These are phyloP conservation scores for Rhea americana DNA, from an alignment of 2,113 vertebrate species.

Conservation along the genomic window DNA sequence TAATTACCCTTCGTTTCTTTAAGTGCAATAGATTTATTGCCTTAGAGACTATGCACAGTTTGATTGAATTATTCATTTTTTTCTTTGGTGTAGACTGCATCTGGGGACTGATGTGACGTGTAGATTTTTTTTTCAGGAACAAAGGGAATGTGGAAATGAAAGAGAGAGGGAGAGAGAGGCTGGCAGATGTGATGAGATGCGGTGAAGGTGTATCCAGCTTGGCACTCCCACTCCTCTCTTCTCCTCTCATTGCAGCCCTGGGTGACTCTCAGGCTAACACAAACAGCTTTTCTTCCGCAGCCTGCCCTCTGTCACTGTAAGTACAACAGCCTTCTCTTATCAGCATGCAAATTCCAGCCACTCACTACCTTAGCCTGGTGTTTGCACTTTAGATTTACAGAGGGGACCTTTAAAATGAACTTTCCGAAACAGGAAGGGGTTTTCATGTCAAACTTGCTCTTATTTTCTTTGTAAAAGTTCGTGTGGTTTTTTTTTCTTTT, in stretches of 20 bases:
- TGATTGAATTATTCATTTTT: conserved; percentile 89
- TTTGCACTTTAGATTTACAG: conserved; percentile 77
- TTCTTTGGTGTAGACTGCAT: conserved; percentile 86
- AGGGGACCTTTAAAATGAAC: conserved; percentile 76
- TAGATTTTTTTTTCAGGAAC: conserved; percentile 85
- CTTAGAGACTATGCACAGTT: conserved; percentile 85
- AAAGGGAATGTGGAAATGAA: conserved; percentile 91
- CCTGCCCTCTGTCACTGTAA: conserved; percentile 93
- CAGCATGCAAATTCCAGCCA: conserved; percentile 81
- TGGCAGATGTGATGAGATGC: conserved; percentile 90
- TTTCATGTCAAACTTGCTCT: conserved; percentile 75
- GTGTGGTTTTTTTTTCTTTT: conserved; percentile 44
- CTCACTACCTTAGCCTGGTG: conserved; percentile 74
- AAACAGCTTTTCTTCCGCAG: conserved; percentile 91
- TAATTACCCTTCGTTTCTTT: conserved; percentile 82
- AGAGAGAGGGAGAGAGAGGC: conserved; percentile 87
- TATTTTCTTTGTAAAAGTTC: conserved; percentile 78
- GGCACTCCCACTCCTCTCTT: conserved; percentile 83
- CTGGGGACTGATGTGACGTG: conserved; percentile 88
- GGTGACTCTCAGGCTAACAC: conserved; percentile 92
- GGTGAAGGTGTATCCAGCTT: conserved; percentile 89
- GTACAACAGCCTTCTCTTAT: conserved; percentile 90
- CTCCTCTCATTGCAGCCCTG: conserved; percentile 88
- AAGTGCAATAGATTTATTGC: conserved; percentile 84
- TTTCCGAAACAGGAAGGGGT: conserved; percentile 72